Percentiles rank a stretch among this genome's conserved stretches.
Evolutionary conservation across 2,888 invertebrate species (phyloP).

Genomic region (Alloscopus bannaensis): DNA sequence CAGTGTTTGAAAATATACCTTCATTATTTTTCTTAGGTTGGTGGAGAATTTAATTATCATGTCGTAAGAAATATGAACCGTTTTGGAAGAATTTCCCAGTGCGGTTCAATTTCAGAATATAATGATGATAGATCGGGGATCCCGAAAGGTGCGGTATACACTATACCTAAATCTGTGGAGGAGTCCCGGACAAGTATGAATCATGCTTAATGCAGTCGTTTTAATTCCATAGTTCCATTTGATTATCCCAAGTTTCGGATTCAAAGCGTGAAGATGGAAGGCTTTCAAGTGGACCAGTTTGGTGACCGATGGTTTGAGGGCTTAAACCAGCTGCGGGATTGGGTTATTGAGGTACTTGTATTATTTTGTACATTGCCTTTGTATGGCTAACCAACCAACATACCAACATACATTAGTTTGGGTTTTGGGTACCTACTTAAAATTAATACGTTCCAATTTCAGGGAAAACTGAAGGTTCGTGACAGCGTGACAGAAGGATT

Average conservation of each 20-base stretch:
- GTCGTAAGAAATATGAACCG: constrained; percentile 81
- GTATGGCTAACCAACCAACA: no score
- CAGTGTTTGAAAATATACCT: no score
- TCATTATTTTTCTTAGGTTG: no score
- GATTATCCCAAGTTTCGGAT: constrained; percentile 79
- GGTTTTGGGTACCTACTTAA: no score
- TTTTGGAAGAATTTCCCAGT: constrained; percentile 81
- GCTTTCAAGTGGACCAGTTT: constrained; percentile 78
- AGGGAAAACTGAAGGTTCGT: constrained; percentile 82
- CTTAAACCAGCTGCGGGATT: constrained; percentile 80
- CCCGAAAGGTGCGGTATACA: not conserved
- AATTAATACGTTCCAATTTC: no score
- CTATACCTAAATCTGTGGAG: no score
- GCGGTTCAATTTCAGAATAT: constrained; percentile 82
- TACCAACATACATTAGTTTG: no score
- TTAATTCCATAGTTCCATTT: constrained; percentile 75
- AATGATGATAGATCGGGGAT: constrained; percentile 75
- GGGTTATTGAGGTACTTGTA: constrained; percentile 80
- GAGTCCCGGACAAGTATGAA: no score
- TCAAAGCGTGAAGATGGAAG: constrained; percentile 79
- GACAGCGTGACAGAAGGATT: constrained; percentile 85
- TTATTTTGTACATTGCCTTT: not conserved
- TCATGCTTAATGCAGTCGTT: not conserved
- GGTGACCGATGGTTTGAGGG: constrained; percentile 81
- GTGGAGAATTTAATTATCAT: constrained; percentile 80